Evolutionary conservation across 2,888 invertebrate genomes (phyloP).

Genomic region (Drosophila kanekoi): DNA sequence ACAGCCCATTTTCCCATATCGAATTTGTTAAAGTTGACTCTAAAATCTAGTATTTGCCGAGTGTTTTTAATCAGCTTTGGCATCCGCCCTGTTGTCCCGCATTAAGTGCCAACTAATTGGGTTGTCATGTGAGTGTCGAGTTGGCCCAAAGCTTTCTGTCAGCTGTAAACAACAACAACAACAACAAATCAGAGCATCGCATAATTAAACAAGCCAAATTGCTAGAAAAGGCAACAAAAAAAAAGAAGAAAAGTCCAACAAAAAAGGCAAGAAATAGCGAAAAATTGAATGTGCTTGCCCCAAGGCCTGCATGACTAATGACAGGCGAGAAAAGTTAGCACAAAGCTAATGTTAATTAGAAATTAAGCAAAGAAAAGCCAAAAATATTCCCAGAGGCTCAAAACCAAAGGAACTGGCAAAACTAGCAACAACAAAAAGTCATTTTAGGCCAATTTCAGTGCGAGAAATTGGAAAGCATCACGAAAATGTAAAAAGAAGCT

Average conservation of each 20-base stretch:
- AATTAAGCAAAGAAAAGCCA: conserved; percentile 42
- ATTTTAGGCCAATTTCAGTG: no score
- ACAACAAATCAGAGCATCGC: conserved; percentile 43
- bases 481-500: neutral
- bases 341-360: conserved; percentile 66
- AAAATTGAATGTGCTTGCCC: conserved; percentile 7
- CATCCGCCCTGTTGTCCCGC: conserved; percentile 31
- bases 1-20: no score
- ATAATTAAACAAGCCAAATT: conserved; percentile 51
- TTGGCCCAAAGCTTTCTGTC: conserved; percentile 24
- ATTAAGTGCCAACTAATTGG: conserved; percentile 68
- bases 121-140: conserved; percentile 47
- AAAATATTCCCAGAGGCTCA: conserved; percentile 23
- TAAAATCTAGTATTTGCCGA: conserved; percentile 1
- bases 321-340: conserved; percentile 30
- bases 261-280: conserved; percentile 6
- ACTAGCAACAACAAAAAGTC: conserved; percentile 4
- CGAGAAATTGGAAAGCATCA: neutral
- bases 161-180: conserved; percentile 30
- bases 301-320: conserved; percentile 61
- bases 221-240: conserved; percentile 10
- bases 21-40: no score
- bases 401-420: neutral
- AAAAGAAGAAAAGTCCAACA: neutral
- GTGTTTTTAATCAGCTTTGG: conserved; percentile 58